Evolutionary conservation across 2,888 invertebrate genomes (phyloP).

Genomic region (Spodoptera littoralis): DNA sequence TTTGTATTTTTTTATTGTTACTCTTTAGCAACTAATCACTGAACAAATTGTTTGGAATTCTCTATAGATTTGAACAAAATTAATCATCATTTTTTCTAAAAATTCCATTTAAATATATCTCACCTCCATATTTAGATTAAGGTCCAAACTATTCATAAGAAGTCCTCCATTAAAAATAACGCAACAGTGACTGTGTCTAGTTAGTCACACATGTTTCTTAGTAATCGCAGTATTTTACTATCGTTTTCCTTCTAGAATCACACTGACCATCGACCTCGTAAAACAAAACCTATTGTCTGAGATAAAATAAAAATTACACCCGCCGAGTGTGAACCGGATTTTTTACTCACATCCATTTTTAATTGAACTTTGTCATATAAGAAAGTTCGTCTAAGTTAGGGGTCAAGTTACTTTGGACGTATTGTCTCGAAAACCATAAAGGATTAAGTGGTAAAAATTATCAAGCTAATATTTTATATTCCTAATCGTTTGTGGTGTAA

Average conservation of each 20-base stretch:
- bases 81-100: no score
- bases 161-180: slow-evolving; percentile 58
- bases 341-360: slow-evolving; percentile 25
- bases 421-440: slow-evolving; percentile 46
- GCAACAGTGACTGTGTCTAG: slow-evolving; percentile 57
- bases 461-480: slow-evolving; percentile 47
- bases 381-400: neutral
- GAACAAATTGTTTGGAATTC: no score
- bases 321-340: slow-evolving; percentile 47
- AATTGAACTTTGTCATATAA: slow-evolving; percentile 11
- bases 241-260: slow-evolving; percentile 63
- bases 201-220: slow-evolving; percentile 67
- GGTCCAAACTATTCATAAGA: slow-evolving; percentile 24
- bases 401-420: slow-evolving; percentile 24
- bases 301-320: slow-evolving; percentile 37
- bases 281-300: slow-evolving; percentile 60
- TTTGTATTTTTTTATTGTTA: no score
- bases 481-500: slow-evolving; percentile 25
- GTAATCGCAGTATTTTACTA: slow-evolving; percentile 55
- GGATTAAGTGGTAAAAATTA: slow-evolving; percentile 50
- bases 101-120: no score
- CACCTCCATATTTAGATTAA: slow-evolving; percentile 2
- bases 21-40: no score
- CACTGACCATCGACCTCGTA: slow-evolving; percentile 45
- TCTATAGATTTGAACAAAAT: no score